Base-by-base conservation (phyloP, 2,888 invertebrate species). In the Abscondita cerata region DNA sequence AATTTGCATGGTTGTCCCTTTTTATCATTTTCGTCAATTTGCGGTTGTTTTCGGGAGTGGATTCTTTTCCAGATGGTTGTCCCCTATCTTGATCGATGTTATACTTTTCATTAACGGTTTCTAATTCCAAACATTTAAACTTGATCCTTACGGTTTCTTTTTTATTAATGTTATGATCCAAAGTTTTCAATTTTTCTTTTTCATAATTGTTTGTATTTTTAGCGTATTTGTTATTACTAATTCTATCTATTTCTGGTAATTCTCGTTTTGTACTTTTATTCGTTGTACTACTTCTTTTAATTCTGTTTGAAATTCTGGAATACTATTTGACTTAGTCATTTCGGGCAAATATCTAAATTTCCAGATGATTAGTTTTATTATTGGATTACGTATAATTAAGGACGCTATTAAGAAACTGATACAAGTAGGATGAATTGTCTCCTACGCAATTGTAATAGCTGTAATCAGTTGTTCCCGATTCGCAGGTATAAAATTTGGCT, bases 11-110 rank as follows among this genome's bases (percentile, higher is more conserved):
- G 79, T 44, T 68, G 68, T 41, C 71, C 72, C 48, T n/a, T 70
- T 64, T 68, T 67, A 58, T 70, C 54, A 48, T 48, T 64, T 52
- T 59, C 64, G 18, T 61, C 55, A 46, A 64, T 78, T 64, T 84
- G 81, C 1, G 81, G 83, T 0, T 85, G 84, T 83, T 84, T 77
- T 87, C 87, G 1, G 86, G 85, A 0, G 86, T 85, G 1, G 87
- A 87, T 74, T 87, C 87, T 68, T 87, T 87, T 1, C 87, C 87
- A 5, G 86, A 86, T 1, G 86, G 85, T 72, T 85, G 86, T 33
- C 86, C 86, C 72, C 77, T 63, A 18, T 74, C 79, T 60, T 78
- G 78, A 19, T 51, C 9, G n/a, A 48, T 4, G 31, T 18, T 33
- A 20, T 78, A 77, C 73, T 83, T 79, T 51, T 82, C 82, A 73